phyloP scores from a whole-genome alignment of 2,888 invertebrate species.

The Hyposoter dolosus region DNA sequence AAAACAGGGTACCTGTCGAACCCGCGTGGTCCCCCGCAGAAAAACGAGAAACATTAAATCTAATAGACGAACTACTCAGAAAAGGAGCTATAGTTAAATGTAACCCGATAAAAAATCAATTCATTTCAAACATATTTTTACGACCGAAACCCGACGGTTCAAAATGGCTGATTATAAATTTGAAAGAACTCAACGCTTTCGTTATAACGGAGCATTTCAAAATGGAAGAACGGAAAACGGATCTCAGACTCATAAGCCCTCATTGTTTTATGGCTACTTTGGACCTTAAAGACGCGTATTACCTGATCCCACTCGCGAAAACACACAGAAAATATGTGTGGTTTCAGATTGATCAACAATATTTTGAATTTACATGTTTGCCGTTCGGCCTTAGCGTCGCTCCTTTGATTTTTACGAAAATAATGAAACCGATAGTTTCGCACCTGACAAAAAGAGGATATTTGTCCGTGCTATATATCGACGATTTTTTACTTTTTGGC shows the following conservation, averaged over 20 bases:
- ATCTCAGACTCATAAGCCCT: conserved; percentile 16
- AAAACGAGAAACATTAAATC: conserved; percentile 3
- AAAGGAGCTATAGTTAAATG: conserved; percentile 48
- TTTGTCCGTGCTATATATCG: conserved; percentile 28
- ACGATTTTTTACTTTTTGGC: conserved; percentile 27
- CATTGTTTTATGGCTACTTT: conserved; percentile 52
- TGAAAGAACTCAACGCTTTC: conserved; percentile 33
- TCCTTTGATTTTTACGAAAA: conserved; percentile 13
- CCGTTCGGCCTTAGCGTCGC: not conserved
- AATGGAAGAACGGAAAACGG: conserved; percentile 47
- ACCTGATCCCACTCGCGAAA: conserved; percentile 59
- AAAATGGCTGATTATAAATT: conserved; percentile 48
- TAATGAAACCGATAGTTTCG: conserved; percentile 44
- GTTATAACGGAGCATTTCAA: conserved; percentile 49
- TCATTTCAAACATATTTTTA: conserved; percentile 49
- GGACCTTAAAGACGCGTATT: too few relatives aligned
- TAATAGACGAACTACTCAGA: conserved; percentile 29
- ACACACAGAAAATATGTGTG: conserved; percentile 71
- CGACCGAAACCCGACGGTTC: conserved; percentile 38
- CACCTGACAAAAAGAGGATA: conserved; percentile 12
- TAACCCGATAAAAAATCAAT: conserved; percentile 17
- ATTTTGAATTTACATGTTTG: conserved; percentile 71
- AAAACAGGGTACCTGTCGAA: conserved; percentile 29
- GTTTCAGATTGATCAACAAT: conserved; percentile 65
- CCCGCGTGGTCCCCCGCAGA: conserved; percentile 41